phyloP scores from a whole-genome alignment of 2,888 invertebrate species.

The Thecophora atra region DNA sequence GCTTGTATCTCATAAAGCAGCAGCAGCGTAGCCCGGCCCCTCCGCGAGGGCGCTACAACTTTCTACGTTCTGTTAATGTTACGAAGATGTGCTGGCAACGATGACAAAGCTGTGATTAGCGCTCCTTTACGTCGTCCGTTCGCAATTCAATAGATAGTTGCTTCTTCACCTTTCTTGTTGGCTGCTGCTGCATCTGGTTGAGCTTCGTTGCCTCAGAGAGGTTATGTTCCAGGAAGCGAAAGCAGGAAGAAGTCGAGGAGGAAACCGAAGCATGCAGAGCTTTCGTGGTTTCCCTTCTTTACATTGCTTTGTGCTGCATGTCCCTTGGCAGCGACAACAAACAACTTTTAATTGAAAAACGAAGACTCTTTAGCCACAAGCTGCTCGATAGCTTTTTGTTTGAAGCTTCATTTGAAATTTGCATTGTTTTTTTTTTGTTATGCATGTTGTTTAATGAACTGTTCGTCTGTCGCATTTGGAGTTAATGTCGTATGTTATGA shows the following conservation, averaged over 20 bases:
- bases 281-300: not conserved
- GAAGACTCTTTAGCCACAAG: not conserved
- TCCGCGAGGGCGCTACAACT: constrained; percentile 16
- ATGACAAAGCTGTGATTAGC: constrained; percentile 25
- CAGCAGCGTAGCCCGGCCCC: not conserved
- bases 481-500: too few relatives aligned
- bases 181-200: not conserved
- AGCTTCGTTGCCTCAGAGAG: constrained; percentile 18
- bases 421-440: too few relatives aligned
- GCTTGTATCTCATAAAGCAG: not conserved
- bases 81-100: not conserved
- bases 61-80: not conserved
- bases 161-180: not conserved
- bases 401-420: too few relatives aligned
- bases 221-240: not conserved
- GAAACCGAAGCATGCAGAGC: not conserved
- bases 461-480: too few relatives aligned
- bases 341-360: constrained; percentile 8
- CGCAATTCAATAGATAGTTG: constrained; percentile 1
- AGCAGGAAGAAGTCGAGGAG: not conserved
- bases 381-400: too few relatives aligned
- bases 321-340: constrained; percentile 2
- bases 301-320: not conserved
- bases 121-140: not conserved
- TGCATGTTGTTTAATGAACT: too few relatives aligned